These are phyloP conservation scores for Antigone vipio DNA, from an alignment of 2,113 vertebrate species.

Conservation along the genomic window DNA sequence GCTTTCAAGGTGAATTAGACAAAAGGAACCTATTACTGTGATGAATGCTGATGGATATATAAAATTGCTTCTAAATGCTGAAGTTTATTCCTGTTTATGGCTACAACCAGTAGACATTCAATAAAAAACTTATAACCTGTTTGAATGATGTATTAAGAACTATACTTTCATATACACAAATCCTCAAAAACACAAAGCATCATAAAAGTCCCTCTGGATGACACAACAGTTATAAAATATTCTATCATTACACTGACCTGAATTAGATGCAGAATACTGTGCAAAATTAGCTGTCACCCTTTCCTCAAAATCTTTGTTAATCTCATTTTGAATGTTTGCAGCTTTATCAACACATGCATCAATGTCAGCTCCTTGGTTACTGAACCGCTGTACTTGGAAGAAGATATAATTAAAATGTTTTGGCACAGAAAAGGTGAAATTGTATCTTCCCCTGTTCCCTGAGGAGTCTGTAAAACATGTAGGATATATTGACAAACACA, in stretches of 20 bases:
- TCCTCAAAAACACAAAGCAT: slow-evolving; percentile 64
- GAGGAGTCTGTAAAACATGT: slow-evolving; percentile 85
- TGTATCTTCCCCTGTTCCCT: slow-evolving; percentile 86
- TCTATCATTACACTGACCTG: slow-evolving; percentile 93
- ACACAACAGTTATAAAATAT: slow-evolving; percentile 88
- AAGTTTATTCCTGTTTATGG: not conserved
- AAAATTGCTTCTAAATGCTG: slow-evolving; percentile 23
- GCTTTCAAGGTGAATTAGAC: slow-evolving; percentile 40
- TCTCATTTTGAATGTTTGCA: slow-evolving; percentile 99
- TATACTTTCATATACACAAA: slow-evolving; percentile 36
- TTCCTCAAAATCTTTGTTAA: slow-evolving; percentile 99
- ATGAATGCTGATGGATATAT: slow-evolving; percentile 37
- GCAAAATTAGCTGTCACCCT: slow-evolving; percentile 99
- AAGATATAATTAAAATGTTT: slow-evolving; percentile 99
- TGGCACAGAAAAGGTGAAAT: slow-evolving; percentile 94
- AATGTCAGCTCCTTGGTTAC: slow-evolving; percentile 99
- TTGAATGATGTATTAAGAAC: slow-evolving; percentile 56
- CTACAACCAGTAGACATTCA: slow-evolving; percentile 9
- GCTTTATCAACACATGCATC: slow-evolving; percentile 99
- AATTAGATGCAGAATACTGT: slow-evolving; percentile 95
- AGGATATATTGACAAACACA: slow-evolving; percentile 89
- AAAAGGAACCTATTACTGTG: slow-evolving; percentile 23
- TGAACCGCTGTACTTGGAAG: slow-evolving; percentile 95
- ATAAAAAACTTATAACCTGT: slow-evolving; percentile 56
- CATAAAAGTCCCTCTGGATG: slow-evolving; percentile 75